Evolutionary conservation across 2,113 vertebrate genomes (phyloP).

Genomic region (Takifugu bimaculatus): DNA sequence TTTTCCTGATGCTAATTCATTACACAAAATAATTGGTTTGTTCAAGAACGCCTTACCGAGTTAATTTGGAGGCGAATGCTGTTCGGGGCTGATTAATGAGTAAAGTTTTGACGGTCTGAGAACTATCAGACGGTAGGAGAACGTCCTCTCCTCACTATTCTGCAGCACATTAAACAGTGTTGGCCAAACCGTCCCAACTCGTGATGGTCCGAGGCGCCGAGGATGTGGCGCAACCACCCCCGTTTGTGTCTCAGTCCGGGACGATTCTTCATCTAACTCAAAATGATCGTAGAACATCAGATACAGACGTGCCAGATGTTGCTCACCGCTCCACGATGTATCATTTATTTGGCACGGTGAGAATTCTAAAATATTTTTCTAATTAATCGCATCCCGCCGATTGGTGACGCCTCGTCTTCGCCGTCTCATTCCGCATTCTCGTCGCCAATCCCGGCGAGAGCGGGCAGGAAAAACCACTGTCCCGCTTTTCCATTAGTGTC

Average conservation of each 20-base stretch:
- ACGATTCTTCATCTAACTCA: slow-evolving; percentile 65
- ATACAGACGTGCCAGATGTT: slow-evolving; percentile 68
- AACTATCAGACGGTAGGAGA: neutral
- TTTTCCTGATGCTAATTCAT: slow-evolving; percentile 42
- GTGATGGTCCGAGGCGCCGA: slow-evolving; percentile 56
- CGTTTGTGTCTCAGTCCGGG: slow-evolving; percentile 54
- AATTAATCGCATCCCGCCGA: slow-evolving; percentile 69
- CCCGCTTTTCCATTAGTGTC: slow-evolving; percentile 78
- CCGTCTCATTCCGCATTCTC: slow-evolving; percentile 53
- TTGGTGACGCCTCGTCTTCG: slow-evolving; percentile 59
- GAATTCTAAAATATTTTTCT: slow-evolving; percentile 63
- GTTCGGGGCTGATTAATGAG: slow-evolving; percentile 9
- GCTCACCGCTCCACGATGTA: slow-evolving; percentile 58
- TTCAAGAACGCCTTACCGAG: slow-evolving; percentile 26
- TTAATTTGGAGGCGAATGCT: slow-evolving; percentile 25
- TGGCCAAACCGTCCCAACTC: slow-evolving; percentile 46
- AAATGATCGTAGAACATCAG: slow-evolving; percentile 62
- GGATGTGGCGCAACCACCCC: slow-evolving; percentile 63
- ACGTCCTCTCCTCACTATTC: slow-evolving; percentile 17
- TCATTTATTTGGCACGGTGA: slow-evolving; percentile 66
- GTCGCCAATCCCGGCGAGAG: slow-evolving; percentile 60
- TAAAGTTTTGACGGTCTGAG: neutral
- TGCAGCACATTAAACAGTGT: slow-evolving; percentile 29
- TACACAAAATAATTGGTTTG: slow-evolving; percentile 20
- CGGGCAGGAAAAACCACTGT: slow-evolving; percentile 58